Percentiles rank a stretch among this genome's conserved stretches.
These are phyloP conservation scores for Indri indri DNA, from an alignment of 2,113 vertebrate species.

Conservation along the genomic window DNA sequence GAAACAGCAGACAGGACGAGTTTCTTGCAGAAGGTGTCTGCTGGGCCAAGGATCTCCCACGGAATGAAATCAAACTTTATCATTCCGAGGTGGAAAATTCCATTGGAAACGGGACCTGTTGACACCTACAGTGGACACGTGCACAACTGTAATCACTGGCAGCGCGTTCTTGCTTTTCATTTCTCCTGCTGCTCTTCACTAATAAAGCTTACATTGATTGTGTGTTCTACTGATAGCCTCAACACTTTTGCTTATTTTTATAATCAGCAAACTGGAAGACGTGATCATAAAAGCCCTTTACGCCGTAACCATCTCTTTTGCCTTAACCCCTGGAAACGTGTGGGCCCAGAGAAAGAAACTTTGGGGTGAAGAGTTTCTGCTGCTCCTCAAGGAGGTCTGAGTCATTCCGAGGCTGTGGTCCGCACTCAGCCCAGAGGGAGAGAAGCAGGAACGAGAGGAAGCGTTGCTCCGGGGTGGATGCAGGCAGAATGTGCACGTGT, in stretches of 20 bases:
- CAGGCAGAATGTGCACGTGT: background rate
- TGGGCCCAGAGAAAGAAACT: background rate
- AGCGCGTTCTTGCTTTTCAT: background rate
- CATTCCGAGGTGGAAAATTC: conserved; percentile 38
- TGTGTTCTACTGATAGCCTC: background rate
- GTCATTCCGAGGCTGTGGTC: background rate
- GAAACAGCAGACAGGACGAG: background rate
- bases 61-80: background rate
- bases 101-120: background rate
- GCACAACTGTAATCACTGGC: background rate
- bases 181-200: background rate
- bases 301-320: background rate
- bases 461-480: fast-evolving
- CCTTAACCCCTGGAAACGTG: background rate
- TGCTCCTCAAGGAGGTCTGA: background rate
- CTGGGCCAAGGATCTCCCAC: background rate
- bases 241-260: background rate
- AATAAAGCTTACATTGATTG: background rate
- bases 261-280: conserved; percentile 10
- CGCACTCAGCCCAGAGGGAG: background rate
- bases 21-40: background rate
- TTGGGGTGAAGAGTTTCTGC: background rate
- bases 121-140: background rate
- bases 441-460: background rate
- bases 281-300: background rate